Percentiles rank a stretch among this genome's conserved stretches.
phyloP scores from a whole-genome alignment of 2,888 invertebrate species.

The Conistra vaccinii region DNA sequence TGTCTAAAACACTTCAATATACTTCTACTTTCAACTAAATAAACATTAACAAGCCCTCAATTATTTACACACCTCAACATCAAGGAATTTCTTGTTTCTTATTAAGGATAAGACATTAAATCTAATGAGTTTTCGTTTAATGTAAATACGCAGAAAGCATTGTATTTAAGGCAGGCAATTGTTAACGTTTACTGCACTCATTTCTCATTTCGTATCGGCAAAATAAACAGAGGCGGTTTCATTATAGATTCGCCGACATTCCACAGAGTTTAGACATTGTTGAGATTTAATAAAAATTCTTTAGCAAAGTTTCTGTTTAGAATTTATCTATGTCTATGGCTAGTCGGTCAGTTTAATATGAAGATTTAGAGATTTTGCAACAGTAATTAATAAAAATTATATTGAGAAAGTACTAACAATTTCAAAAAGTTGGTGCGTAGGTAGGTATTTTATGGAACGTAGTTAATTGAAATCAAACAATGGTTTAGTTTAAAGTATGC shows the following conservation, averaged over 20 bases:
- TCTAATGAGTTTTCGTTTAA: constrained; percentile 61
- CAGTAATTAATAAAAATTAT: neutral
- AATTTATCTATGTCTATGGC: constrained; percentile 39
- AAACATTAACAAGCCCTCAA: constrained; percentile 26
- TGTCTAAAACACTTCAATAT: neutral
- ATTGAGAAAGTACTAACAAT: neutral
- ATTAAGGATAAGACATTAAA: constrained; percentile 44
- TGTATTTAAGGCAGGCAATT: constrained; percentile 70
- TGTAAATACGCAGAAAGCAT: constrained; percentile 60
- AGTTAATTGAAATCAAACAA: neutral
- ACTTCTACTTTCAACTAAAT: neutral
- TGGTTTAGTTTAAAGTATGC: neutral
- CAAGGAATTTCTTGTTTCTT: constrained; percentile 36
- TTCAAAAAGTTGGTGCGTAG: neutral
- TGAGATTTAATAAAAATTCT: constrained; percentile 60
- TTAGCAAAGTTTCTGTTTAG: constrained; percentile 44
- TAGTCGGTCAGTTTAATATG: constrained; percentile 14
- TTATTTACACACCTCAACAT: constrained; percentile 36
- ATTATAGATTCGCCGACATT: constrained; percentile 83
- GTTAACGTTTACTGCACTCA: constrained; percentile 85
- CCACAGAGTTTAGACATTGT: constrained; percentile 75
- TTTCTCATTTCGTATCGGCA: constrained; percentile 87
- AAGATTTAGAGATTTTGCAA: constrained; percentile 13
- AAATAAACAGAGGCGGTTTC: constrained; percentile 87
- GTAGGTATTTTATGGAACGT: too few relatives aligned